phyloP scores from a whole-genome alignment of 2,797 vertebrate genomes.

The Vireo griseus region DNA sequence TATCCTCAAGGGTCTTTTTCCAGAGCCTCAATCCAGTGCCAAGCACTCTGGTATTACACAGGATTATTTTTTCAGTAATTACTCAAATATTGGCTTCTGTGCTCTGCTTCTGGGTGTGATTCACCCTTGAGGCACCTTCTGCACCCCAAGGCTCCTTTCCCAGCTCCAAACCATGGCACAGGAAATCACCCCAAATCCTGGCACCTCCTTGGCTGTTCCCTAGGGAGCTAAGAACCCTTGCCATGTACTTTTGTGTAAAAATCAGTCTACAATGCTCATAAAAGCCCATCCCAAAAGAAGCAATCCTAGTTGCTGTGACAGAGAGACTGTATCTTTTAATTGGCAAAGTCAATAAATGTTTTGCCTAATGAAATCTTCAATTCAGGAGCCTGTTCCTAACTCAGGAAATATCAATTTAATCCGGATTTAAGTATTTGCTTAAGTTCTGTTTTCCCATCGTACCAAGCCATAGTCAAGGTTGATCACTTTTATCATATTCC shows the following conservation, averaged over 20 bases:
- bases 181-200: background rate
- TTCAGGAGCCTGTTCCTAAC: background rate
- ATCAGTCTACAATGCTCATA: background rate
- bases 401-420: background rate
- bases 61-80: background rate
- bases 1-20: background rate
- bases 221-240: background rate
- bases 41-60: background rate
- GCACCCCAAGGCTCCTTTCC: background rate
- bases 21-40: background rate
- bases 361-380: background rate
- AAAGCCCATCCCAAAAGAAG: background rate
- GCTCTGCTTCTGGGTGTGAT: background rate
- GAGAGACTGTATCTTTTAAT: background rate
- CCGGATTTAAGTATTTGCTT: background rate
- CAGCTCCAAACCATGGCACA: background rate
- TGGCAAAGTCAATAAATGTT: background rate
- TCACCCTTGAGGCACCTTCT: background rate
- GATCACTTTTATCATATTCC: background rate
- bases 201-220: background rate
- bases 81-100: background rate
- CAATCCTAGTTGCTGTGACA: background rate
- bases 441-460: background rate
- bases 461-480: background rate
- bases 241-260: background rate